Base-by-base conservation (phyloP, 2,113 vertebrate species). In the Butorides virescens region DNA sequence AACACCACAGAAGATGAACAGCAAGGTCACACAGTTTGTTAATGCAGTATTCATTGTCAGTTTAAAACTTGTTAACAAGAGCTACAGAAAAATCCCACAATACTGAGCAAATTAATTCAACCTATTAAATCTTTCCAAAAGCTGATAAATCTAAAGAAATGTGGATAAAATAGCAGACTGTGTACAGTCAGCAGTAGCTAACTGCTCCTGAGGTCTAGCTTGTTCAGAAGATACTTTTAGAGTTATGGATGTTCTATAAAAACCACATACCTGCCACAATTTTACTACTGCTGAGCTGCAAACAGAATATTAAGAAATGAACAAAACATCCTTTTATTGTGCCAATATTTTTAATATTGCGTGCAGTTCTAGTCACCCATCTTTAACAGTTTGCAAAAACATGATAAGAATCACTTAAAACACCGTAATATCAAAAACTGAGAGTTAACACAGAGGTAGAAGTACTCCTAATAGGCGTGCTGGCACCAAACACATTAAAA, bases 1-100 rank as follows among this genome's bases (percentile, higher is more conserved):
- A 94, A 95, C 70, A 89, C 26, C 59, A 81, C 39, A 44, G 84
- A 84, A 92, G 47, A 94, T 11, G 58, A 93, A 82, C 5, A 95
- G 39, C 25, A 3, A 93, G 88, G 88, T 78, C 90, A 85, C 15
- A 27, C 14, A 37, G 30, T 61, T 94, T 78, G 56, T 75, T 82
- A 90, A 77, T 50, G 62, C 70, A 47, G 49, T 59, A 47, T 58
- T 88, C 66, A 71, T 22, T 89, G 87, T 70, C 76, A 88, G 50
- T 36, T 82, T 86, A 72, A 94, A 78, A 70, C 37, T 67, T 63
- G 32, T 67, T 79, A 85, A 71, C 50, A 71, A 84, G 55, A 72
- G 53, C 47, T 37, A 78, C 42, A 74, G 55, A 91, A 95, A 89
- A 58, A 74, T 62, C 26, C 80, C 59, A 93, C 2, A 1, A 49